Base-by-base conservation (phyloP, 2,113 vertebrate genomes). In the Ptychochromis oligacanthus region DNA sequence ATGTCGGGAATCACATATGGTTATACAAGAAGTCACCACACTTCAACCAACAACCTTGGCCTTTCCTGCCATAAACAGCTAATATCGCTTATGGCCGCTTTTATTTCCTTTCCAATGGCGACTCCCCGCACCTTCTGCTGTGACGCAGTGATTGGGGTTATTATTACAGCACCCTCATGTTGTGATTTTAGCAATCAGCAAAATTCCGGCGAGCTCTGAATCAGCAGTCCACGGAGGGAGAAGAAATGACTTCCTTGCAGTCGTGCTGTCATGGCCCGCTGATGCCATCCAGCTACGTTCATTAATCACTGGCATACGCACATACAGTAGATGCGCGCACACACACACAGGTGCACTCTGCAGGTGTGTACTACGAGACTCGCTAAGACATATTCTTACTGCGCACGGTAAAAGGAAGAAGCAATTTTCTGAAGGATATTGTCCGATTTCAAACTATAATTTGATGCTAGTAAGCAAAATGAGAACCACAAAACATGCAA, bases 261-360 rank as follows among this genome's bases (percentile, higher is more conserved):
- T 87, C 34, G 78, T 81, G 91, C 90, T 92, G 90, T 94, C 93
- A 92, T 79, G 89, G 91, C 87, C 91, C 49, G 79, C 92, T 91
- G 89, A 92, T 80, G 79, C 90, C 89, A 80, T 85, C 70, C 83
- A 74, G 82, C 75, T 58, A 91, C 79, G 9, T 91, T 84, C 92
- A 93, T 95, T 93, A 94, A 94, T 93, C 93, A 94, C 84, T 83
- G 83, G 77, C 70, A 38, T 43, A 85, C 24, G 67, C 82, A 9
- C 62, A 61, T 43, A 56, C 67, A 55, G 31, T 46, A 58, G 6
- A 79, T 12, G 52, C 58, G 28, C 55, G 9, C 59, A 62, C 28
- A 17, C 34, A 75, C 46, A 55, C 70, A 82, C 26, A 56, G 54
- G 81, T 56, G 70, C 14, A 31, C 79, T 55, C 62, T 59, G 70